Percentiles rank a stretch among this genome's conserved stretches.
These are phyloP conservation scores for Eupithecia pulchellata DNA, from an alignment of 2,888 invertebrate species.

Conservation along the genomic window DNA sequence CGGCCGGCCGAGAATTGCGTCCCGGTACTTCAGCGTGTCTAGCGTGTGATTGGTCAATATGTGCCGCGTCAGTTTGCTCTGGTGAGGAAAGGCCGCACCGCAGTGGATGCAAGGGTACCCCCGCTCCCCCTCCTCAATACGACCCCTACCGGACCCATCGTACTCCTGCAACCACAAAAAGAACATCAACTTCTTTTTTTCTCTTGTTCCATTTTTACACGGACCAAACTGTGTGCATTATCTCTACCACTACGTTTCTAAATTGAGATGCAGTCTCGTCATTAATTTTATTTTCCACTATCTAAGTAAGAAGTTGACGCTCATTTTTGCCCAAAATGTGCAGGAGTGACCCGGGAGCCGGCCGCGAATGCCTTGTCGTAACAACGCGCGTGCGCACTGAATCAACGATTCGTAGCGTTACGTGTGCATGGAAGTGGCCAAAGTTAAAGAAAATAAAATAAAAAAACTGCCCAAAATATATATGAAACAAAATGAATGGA, in stretches of 20 bases:
- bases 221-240: constrained; percentile 80
- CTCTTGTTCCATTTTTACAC: constrained; percentile 73
- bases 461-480: constrained; percentile 81
- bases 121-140: constrained; percentile 80
- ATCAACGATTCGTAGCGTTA: constrained; percentile 72
- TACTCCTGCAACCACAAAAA: constrained; percentile 95
- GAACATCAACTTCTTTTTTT: constrained; percentile 95
- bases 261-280: constrained; percentile 82
- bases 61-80: constrained; percentile 95
- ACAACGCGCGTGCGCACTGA: constrained; percentile 77
- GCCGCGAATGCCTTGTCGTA: constrained; percentile 81
- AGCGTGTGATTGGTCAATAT: constrained; percentile 95
- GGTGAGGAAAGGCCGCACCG: constrained; percentile 94
- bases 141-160: constrained; percentile 88
- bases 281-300: constrained; percentile 72
- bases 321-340: constrained; percentile 91
- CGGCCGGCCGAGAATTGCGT: constrained; percentile 84
- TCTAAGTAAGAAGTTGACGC: constrained; percentile 92
- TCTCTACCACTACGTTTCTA: constrained; percentile 82
- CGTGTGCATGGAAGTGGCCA: constrained; percentile 78
- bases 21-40: constrained; percentile 94
- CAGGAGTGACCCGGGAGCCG: constrained; percentile 84
- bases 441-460: constrained; percentile 74
- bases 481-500: constrained; percentile 84
- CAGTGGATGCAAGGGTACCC: constrained; percentile 95